Conservation (phyloP, 2,797 vertebrate species). For the Cyprinella venusta region DNA sequence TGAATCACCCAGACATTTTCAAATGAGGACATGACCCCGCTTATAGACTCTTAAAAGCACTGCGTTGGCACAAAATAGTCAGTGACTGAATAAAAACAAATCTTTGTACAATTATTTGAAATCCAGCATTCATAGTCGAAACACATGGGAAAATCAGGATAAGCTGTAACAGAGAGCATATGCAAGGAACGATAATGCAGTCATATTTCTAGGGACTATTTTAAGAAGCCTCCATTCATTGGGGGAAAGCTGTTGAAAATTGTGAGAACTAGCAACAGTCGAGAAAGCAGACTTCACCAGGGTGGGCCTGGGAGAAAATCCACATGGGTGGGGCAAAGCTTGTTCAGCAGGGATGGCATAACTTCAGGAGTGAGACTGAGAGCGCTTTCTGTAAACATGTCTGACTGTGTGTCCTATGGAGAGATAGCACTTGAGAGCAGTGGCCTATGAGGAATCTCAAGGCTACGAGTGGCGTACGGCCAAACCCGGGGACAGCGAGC, state of each 20-base stretch:
- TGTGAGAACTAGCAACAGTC: slow-evolving; percentile 26
- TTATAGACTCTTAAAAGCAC: slow-evolving; percentile 56
- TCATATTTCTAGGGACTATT: slow-evolving; percentile 6
- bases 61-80: slow-evolving; percentile 64
- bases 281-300: slow-evolving; percentile 20
- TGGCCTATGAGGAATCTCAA: slow-evolving; percentile 57
- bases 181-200: slow-evolving; percentile 12
- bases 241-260: slow-evolving; percentile 9
- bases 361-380: slow-evolving; percentile 34
- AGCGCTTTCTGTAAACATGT: slow-evolving; percentile 61
- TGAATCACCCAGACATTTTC: slow-evolving; percentile 63
- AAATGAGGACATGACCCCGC: slow-evolving; percentile 53
- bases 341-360: slow-evolving; percentile 38
- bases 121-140: slow-evolving; percentile 28
- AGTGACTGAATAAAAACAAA: slow-evolving; percentile 57
- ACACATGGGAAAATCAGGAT: slow-evolving; percentile 38
- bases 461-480: slow-evolving; percentile 47
- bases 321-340: slow-evolving; percentile 47
- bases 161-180: slow-evolving; percentile 25
- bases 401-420: slow-evolving; percentile 46
- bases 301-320: slow-evolving; percentile 42
- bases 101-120: slow-evolving; percentile 57
- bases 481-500: slow-evolving; percentile 52
- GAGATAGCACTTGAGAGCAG: slow-evolving; percentile 53
- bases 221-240: slow-evolving; percentile 29